These are phyloP conservation scores for Acrossocheilus wenchowensis DNA, from an alignment of 2,797 vertebrate species.

Conservation along the genomic window DNA sequence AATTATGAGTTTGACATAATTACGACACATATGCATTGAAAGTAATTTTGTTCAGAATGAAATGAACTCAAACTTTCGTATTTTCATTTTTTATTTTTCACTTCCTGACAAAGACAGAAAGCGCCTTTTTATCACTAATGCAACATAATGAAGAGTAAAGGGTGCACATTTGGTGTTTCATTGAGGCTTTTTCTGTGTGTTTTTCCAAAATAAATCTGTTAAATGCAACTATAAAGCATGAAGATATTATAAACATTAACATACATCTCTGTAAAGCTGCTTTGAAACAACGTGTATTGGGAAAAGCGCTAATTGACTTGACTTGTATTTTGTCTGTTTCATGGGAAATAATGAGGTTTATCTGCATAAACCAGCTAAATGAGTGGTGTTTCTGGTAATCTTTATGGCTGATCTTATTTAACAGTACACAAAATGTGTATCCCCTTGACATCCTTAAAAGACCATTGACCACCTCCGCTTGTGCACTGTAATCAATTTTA, in stretches of 20 bases:
- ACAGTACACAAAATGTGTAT: too few species aligned
- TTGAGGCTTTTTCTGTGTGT: background rate
- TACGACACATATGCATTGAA: background rate
- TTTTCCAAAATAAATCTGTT: background rate
- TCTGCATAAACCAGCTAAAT: background rate
- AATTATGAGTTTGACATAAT: slow-evolving; percentile 3
- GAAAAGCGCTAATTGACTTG: background rate
- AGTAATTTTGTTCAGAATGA: background rate
- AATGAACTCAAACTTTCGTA: background rate
- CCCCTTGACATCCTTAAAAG: background rate
- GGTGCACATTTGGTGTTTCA: background rate
- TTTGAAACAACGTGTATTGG: background rate
- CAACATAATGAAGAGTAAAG: background rate
- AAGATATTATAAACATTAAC: background rate
- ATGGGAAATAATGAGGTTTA: background rate
- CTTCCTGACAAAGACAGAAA: background rate
- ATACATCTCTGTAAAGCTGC: background rate
- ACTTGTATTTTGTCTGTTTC: background rate
- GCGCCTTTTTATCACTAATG: background rate
- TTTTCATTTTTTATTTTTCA: background rate
- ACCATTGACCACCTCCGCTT: background rate
- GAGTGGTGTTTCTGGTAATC: background rate
- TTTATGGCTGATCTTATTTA: background rate
- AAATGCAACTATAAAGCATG: background rate
- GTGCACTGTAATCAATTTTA: background rate